Conservation (phyloP, 2,888 invertebrate genomes). For the Malacosoma neustria region DNA sequence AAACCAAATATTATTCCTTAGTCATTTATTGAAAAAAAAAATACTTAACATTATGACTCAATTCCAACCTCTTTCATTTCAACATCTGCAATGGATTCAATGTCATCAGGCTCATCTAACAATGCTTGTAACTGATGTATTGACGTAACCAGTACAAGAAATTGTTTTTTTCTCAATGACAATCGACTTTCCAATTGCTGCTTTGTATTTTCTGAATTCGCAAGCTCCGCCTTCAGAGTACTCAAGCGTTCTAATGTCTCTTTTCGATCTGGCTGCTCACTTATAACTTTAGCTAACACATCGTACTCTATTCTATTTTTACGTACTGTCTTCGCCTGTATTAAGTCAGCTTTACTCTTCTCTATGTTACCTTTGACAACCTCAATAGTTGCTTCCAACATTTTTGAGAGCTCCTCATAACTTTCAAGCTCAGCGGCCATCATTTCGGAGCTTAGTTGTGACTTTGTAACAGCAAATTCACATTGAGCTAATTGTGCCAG, state of each 20-base stretch:
- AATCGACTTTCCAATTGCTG: conserved; percentile 84
- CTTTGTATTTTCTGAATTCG: conserved; percentile 80
- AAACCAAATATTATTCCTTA: no score
- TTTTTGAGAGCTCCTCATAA: conserved; percentile 84
- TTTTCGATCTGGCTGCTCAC: conserved; percentile 91
- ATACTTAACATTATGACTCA: no score
- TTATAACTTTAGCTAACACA: conserved; percentile 92
- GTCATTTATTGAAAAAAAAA: no score
- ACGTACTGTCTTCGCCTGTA: conserved; percentile 88
- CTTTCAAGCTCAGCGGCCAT: conserved; percentile 88
- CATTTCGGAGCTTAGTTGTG: conserved; percentile 85
- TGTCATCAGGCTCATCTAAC: conserved; percentile 82
- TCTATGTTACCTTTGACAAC: conserved; percentile 87
- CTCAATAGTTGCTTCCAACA: conserved; percentile 86
- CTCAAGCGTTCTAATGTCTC: conserved; percentile 82
- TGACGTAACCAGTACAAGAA: conserved; percentile 90
- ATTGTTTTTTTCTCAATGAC: conserved; percentile 90
- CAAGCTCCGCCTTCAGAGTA: conserved; percentile 82
- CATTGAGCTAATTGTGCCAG: conserved; percentile 89
- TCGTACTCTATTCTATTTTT: conserved; percentile 96
- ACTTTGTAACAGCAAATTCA: conserved; percentile 90
- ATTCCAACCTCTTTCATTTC: conserved; percentile 48
- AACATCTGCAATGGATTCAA: conserved; percentile 47
- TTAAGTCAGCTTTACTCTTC: conserved; percentile 85
- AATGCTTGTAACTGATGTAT: conserved; percentile 89